Evolutionary conservation across 2,113 vertebrate species (phyloP), one percentile per base, ranked within the genome.

Genomic region (Myotis davidii): DNA sequence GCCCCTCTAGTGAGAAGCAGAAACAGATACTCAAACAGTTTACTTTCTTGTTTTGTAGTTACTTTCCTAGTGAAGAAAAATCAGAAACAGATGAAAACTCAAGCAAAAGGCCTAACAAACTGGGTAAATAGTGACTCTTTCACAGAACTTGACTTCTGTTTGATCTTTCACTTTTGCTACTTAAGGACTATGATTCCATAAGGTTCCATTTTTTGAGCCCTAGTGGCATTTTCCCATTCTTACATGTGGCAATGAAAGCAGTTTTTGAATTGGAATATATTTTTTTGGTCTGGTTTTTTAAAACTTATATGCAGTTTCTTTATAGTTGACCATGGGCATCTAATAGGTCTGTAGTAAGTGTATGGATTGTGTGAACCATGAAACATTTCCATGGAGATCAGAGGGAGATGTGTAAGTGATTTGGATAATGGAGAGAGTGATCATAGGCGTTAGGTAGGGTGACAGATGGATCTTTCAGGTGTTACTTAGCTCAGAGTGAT

Each of bases 11-110:
- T 65, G 91, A 94, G 87, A 91, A 95, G 29, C 85, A 93, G 85
- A 72, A 77, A 87, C 18, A 84, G 59, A 65, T 91, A 74, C 32
- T 84, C 29, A 90, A 90, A 64, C n/a, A 79, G 48, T 45, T 96
- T 79, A 56, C 37, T 34, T 65, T 85, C 56, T 95, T 92, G 0
- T 96, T 96, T 96, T 94, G 3, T 92, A 98, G 98, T 56, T 98
- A 98, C 39, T 99, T 97, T 93, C 97, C 98, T 97, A 94, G 94
- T 93, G 97, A 98, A 97, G 98, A 98, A 97, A 99, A 99, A 94
- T 97, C 97, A 76, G 98, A 98, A 90, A 95, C 97, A 84, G 98
- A 98, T 87, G 98, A 98, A 94, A 87, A 77, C 85, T 91, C 92
- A 93, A 97, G 97, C 72, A 99, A 98, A 98, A 97, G 96, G 89